Evolutionary conservation across 1,140 invertebrate genomes (phyloP), one percentile per base, ranked within the genome.

Genomic region (Episyrphus balteatus): DNA sequence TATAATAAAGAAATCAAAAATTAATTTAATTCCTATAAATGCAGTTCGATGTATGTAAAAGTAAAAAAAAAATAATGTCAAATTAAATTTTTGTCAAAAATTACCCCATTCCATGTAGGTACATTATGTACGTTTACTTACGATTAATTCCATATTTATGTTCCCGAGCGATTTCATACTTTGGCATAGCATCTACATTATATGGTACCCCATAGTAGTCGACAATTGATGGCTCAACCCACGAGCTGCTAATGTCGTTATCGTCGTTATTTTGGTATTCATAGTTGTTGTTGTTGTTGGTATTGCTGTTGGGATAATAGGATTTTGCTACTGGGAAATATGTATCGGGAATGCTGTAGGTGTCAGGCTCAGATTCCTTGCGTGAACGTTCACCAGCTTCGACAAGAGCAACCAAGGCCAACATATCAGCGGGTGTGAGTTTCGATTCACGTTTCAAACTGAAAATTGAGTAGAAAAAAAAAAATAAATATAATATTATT

Each of bases 331-430:
- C 19, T 17, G 49, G 49, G 38, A 40, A 47, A 18, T n/a, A 37
- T 37, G 13, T n/a, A 5, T 19, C 34, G n/a, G 44, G 45, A 18
- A 13, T 31, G 31, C 17, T 15, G 14, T 41, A 36, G 17, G 36
- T 39, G 12, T 66, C 63, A 15, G 52, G 53, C 39, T 66, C 63
- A 39, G 45, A 55, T 10, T 66, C 63, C 43, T 66, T 60, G 36
- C 63, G 59, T 19, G 63, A 59, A 9, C 63, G 55, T 44, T 66
- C 63, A 3, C 63, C 63, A 14, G 63, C 63, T 26, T 66, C 63
- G n/a, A 66, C 63, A 12, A 66, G 37, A 2, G 63, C 63, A 13
- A 66, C 63, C 19, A 66, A 48, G 2, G 63, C 63, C 39, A 66
- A 36, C 63, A 66, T 66, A 48, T 66, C 63, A 13, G 63, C 63